Conservation (phyloP, 64 coral and sea anemone genomes). For the Trachythela sp. region DNA sequence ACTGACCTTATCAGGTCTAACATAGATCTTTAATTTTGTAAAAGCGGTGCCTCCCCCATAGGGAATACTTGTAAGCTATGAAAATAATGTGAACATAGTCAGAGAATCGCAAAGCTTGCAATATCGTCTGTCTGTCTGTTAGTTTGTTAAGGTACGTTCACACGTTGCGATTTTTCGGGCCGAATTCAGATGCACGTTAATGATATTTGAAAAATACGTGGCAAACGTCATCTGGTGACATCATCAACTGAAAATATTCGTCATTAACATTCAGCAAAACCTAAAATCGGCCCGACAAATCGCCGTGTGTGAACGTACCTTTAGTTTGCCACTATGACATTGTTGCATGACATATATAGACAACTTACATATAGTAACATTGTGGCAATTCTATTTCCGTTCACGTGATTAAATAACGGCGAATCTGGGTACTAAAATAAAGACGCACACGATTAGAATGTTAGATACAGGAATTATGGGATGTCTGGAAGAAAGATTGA, state of each 20-base stretch:
- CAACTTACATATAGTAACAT: constrained; percentile 85
- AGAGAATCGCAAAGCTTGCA: background rate
- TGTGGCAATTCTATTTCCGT: constrained; percentile 86
- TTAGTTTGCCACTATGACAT: no score
- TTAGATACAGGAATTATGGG: no score
- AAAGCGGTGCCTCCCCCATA: constrained; percentile 12
- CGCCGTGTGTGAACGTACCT: no score
- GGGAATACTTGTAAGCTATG: background rate
- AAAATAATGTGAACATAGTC: background rate
- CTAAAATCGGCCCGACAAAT: no score
- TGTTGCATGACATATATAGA: no score
- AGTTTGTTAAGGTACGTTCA: no score
- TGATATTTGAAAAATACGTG: background rate
- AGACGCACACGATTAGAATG: background rate
- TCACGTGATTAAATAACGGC: constrained; percentile 41
- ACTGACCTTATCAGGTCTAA: background rate
- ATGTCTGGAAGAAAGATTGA: no score
- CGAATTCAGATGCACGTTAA: no score
- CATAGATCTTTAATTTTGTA: background rate
- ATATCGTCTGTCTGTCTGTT: no score
- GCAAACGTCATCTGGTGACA: background rate
- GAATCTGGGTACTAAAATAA: constrained; percentile 51
- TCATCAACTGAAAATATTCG: no score
- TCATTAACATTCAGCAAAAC: no score
- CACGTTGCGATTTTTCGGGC: no score